Evolutionary conservation across 2,888 invertebrate genomes (phyloP).

Genomic region (Zygaena filipendulae): DNA sequence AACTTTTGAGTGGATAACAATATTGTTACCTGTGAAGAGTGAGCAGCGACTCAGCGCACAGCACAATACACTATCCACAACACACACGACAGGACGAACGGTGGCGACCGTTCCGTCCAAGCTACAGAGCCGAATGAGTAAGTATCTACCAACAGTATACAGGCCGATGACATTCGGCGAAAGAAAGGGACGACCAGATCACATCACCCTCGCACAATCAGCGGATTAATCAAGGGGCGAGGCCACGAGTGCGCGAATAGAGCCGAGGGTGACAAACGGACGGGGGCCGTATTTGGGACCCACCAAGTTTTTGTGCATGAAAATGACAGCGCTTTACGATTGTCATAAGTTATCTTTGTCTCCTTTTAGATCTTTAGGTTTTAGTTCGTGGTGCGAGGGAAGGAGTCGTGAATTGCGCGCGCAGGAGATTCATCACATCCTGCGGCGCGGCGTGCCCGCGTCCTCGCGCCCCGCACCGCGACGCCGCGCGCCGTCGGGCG

Average conservation of each 20-base stretch:
- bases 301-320: no score
- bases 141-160: constrained; percentile 22
- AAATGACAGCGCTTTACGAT: constrained; percentile 6
- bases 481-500: no score
- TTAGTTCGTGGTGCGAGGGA: no score
- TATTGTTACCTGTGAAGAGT: constrained; percentile 40
- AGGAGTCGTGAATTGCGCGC: constrained; percentile 46
- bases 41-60: constrained; percentile 35
- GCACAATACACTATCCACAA: constrained; percentile 52
- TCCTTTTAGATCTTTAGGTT: not conserved
- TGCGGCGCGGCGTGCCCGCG: constrained; percentile 14
- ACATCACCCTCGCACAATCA: constrained; percentile 21
- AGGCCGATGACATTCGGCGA: constrained; percentile 52
- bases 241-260: constrained; percentile 25
- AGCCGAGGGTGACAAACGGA: constrained; percentile 21
- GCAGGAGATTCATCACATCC: constrained; percentile 28
- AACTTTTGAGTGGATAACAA: constrained; percentile 12
- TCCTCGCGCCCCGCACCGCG: no score
- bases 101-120: constrained; percentile 50
- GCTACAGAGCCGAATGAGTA: constrained; percentile 50
- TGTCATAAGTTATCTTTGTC: not conserved
- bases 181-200: constrained; percentile 27
- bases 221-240: constrained; percentile 20
- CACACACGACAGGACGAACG: constrained; percentile 55
- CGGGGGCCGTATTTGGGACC: not conserved